Evolutionary conservation across 2,888 invertebrate genomes (phyloP), one percentile per base, ranked within the genome.

Genomic region (Leptura quadrifasciata): DNA sequence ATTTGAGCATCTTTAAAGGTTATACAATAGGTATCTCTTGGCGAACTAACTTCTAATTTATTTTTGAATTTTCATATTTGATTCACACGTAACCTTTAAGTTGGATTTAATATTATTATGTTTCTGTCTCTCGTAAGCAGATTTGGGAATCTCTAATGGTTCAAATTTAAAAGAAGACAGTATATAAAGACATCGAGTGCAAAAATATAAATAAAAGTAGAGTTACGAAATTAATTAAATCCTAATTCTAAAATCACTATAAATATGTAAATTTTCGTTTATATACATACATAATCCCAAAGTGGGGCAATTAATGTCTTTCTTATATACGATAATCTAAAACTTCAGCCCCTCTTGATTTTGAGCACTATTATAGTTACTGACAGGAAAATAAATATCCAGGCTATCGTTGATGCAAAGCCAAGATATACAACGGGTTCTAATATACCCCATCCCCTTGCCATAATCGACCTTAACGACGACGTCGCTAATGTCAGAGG

Each of bases 401-500:
- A 98, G 57, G 92, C 91, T 64, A 96, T 90, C 1, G 97, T 96
- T 52, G 97, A 93, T 0, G 97, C 91, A 89, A 95, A 97, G 18
- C 97, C 97, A 88, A 94, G 93, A 90, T 97, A 97, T 0, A 98
- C 97, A 70, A 95, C 95, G 0, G 94, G 91, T 86, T 97, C 95
- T 0, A 91, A 87, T 72, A 98, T 91, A 61, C 93, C 92, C 97
- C 97, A 97, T 63, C 98, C 98, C 82, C 97, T 91, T 0, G 96
- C 96, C 64, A 97, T 91, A 89, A 97, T 95, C 70, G 95, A 95
- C 69, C 98, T 91, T 68, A 98, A 91, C 0, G 97, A 94, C 57
- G 97, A 95, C n/a, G 97, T 97, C n/a, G 97, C 97, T 87, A 97
- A 91, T 0, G 98, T 98, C 69, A 97, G 90, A 0, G 98, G 98